A percentile compares a stretch with the other conserved stretches of the same genome.
Conservation (phyloP, 1,140 invertebrate genomes). For the Apis mellifera region Amel_HAv3.1 CM009943.2:9353001-9353500, state of each 20-base stretch:
- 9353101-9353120: background rate
- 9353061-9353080: slow-evolving; percentile 4
- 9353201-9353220: no score
- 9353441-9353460: background rate
- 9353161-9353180: no score
- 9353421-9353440: slow-evolving; percentile 52
- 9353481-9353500: slow-evolving; percentile 35
- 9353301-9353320: no score
- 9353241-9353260: no score
- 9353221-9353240: no score
- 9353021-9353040: background rate
- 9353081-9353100: background rate
- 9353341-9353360: background rate
- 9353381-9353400: slow-evolving; percentile 12
- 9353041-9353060: background rate
- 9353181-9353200: no score
- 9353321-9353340: no score
- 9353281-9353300: no score
- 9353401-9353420: slow-evolving; percentile 37
- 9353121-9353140: no score
- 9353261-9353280: no score
- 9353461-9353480: no score
- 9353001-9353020: slow-evolving; percentile 29
- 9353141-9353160: background rate
- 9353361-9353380: background rate